These are phyloP conservation scores for Anagyrus pseudococci DNA, from an alignment of 2,888 invertebrate genomes.

Conservation along the genomic window DNA sequence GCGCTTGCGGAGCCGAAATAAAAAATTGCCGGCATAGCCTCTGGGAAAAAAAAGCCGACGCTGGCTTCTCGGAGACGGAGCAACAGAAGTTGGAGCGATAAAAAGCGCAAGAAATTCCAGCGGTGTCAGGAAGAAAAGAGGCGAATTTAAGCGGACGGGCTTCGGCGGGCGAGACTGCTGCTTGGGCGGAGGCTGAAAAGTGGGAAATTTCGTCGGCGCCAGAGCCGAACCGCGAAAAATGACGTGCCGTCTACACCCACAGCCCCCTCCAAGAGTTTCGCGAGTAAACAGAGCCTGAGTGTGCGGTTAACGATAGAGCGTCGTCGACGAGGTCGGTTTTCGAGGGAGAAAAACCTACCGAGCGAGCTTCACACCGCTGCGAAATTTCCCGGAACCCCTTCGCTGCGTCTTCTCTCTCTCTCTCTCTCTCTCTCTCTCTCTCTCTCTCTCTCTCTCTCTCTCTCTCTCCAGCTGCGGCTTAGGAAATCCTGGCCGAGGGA, in stretches of 20 bases:
- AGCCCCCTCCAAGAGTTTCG: not conserved
- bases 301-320: slow-evolving; percentile 53
- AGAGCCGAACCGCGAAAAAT: slow-evolving; percentile 16
- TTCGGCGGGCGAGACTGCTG: too few species aligned
- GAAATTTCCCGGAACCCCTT: too few species aligned
- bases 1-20: slow-evolving; percentile 8
- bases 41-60: not conserved
- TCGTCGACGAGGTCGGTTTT: too few species aligned
- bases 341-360: not conserved
- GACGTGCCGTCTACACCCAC: too few species aligned
- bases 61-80: too few species aligned
- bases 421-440: too few species aligned
- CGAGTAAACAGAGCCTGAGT: slow-evolving; percentile 52
- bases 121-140: not conserved
- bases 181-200: slow-evolving; percentile 1
- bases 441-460: too few species aligned
- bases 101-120: slow-evolving; percentile 14
- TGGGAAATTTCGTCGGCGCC: slow-evolving; percentile 3
- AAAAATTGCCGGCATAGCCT: not conserved
- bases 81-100: not conserved
- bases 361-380: too few species aligned
- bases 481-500: too few species aligned
- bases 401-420: too few species aligned
- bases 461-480: too few species aligned
- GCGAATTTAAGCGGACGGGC: too few species aligned